A percentile compares a stretch with the other conserved stretches of the same genome.
Evolutionary conservation across 2,113 vertebrate genomes (phyloP).

Genomic region (Alethe castanea): DNA sequence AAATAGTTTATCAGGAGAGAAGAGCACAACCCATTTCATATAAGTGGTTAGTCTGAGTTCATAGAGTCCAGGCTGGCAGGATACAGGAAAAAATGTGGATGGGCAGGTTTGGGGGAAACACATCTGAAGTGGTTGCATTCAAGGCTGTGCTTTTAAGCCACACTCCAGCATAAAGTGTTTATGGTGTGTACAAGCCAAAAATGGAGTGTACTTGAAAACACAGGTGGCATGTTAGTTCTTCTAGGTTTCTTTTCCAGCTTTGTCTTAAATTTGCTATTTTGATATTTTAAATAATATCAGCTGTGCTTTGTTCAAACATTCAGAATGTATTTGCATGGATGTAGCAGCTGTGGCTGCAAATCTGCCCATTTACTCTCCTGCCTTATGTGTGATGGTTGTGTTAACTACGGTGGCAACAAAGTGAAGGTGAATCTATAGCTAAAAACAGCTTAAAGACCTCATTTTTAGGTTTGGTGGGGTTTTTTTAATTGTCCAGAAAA

Average conservation of each 20-base stretch:
- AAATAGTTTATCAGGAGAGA: background rate
- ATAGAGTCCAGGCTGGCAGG: background rate
- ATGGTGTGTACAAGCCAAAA: background rate
- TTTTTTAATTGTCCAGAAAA: background rate
- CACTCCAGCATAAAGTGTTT: background rate
- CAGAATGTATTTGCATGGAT: background rate
- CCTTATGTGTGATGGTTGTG: background rate
- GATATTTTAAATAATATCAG: background rate
- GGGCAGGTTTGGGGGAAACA: background rate
- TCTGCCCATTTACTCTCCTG: background rate
- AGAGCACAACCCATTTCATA: background rate
- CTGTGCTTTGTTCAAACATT: background rate
- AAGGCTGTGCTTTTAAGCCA: background rate
- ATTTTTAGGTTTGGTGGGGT: fast-evolving
- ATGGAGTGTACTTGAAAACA: background rate
- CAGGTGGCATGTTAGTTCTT: background rate
- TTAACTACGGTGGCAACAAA: background rate
- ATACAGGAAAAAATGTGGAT: background rate
- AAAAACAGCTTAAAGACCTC: background rate
- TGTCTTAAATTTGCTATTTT: background rate
- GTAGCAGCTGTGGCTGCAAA: background rate
- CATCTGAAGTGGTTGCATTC: background rate
- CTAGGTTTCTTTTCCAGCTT: background rate
- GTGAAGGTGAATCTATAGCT: background rate
- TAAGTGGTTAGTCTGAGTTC: background rate